Percentiles rank a stretch among this genome's conserved stretches.
Evolutionary conservation across 2,113 vertebrate species (phyloP).

Genomic region (Erinaceus europaeus): DNA sequence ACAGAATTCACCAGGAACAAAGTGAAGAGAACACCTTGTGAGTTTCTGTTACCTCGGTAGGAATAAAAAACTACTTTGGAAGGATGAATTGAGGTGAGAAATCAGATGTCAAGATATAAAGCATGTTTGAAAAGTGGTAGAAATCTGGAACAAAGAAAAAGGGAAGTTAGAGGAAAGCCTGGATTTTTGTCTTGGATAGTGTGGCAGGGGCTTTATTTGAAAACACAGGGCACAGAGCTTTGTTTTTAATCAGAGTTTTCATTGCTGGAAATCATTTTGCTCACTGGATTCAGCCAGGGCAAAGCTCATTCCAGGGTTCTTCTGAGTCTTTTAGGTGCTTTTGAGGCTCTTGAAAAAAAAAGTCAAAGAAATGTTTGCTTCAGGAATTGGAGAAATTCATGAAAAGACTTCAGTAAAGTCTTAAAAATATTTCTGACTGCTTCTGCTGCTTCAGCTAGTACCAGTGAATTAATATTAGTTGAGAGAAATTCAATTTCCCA

Average conservation of each 20-base stretch:
- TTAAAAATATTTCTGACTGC: slow-evolving; percentile 32
- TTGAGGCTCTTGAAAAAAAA: not conserved
- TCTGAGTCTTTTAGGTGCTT: not conserved
- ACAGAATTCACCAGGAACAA: slow-evolving; percentile 2
- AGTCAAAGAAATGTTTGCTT: slow-evolving; percentile 33
- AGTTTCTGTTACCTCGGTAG: not conserved
- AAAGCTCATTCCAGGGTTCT: slow-evolving; percentile 28
- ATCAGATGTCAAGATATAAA: not conserved
- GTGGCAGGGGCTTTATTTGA: not conserved
- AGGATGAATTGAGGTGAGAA: slow-evolving; percentile 23
- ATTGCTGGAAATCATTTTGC: slow-evolving; percentile 33
- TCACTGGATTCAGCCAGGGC: slow-evolving; percentile 25
- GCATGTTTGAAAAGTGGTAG: slow-evolving; percentile 26
- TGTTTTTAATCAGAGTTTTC: slow-evolving; percentile 46
- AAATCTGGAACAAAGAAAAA: not conserved
- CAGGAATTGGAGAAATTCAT: slow-evolving; percentile 45
- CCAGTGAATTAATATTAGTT: slow-evolving; percentile 32
- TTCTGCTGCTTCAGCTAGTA: slow-evolving; percentile 21
- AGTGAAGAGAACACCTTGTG: not conserved
- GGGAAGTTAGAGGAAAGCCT: not conserved
- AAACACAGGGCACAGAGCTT: not conserved
- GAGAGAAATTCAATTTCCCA: slow-evolving; percentile 45
- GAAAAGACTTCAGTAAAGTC: slow-evolving; percentile 36
- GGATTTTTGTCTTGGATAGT: not conserved
- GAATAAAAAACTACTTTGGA: slow-evolving; percentile 24